Base-by-base conservation (phyloP, 2,888 invertebrate species). In the Acronicta leporina region DNA sequence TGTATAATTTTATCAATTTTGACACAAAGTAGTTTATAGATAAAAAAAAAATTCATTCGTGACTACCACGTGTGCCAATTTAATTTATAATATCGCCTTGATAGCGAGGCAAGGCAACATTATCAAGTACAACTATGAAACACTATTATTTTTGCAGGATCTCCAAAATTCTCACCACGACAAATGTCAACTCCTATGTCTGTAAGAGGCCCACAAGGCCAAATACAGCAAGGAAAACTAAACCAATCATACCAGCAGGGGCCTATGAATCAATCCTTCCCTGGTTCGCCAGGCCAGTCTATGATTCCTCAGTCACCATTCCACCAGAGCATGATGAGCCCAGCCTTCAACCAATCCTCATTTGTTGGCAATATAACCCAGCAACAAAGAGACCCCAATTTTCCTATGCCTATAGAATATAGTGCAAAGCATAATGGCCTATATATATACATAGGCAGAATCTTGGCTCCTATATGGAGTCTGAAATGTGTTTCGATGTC, bases 341-440 rank as follows among this genome's bases (percentile, higher is more conserved):
- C 91, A 0, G 76, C 82, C 0, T 94, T 91, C 77, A 93, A 92
- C 68, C 94, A 94, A 70, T 87, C 92, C 0, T 90, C 91, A 10
- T 89, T 87, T 62, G 75, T 82, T 3, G 86, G 87, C n/a, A 92
- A 92, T 57, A 78, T 88, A 58, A 86, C 88, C 0, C 92, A 94
- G 72, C 88, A 92, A 68, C 87, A 85, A 68, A 83, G 87, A 80
- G 87, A 94, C 68, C 79, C 91, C 52, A 85, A 88, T 83, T 87
- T 88, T 75, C 87, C 91, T 45, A 66, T 94, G 77, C 92, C 94
- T 85, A 75, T 92, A 70, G 95, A 94, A 79, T 94, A 89, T 68
- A 95, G 94, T 0, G 96, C 98, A 0, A 98, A 98, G 86, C 99
- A 99, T 86, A 98, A 99, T 84, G 99, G 98, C 0, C 95, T 99